Evolutionary conservation across 2,113 vertebrate species (phyloP).

Genomic region (Chionis minor): DNA sequence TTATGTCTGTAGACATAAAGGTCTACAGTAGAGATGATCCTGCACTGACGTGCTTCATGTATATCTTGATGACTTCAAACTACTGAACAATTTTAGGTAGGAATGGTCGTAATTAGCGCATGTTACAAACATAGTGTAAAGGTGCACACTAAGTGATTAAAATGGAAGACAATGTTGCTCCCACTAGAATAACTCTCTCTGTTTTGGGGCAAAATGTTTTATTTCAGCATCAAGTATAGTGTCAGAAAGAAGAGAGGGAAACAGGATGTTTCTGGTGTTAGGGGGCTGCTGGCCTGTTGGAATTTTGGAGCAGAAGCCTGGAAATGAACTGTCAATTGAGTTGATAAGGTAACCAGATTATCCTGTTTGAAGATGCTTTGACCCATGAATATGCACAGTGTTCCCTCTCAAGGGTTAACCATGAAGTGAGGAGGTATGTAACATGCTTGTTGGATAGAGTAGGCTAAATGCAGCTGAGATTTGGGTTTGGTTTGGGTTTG

Average conservation of each 20-base stretch:
- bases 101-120: neutral
- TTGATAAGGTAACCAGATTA: neutral
- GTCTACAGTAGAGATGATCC: neutral
- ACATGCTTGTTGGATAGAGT: neutral
- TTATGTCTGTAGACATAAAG: neutral
- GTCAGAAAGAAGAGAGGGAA: neutral
- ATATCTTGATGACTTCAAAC: neutral
- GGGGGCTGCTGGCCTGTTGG: neutral
- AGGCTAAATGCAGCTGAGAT: neutral
- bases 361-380: neutral
- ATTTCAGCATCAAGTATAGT: neutral
- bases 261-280: neutral
- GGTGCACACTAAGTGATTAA: neutral
- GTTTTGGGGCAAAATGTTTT: neutral
- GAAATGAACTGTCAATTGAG: neutral
- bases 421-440: neutral
- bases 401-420: neutral
- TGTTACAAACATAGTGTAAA: neutral
- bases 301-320: neutral
- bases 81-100: neutral
- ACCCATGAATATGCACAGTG: neutral
- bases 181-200: neutral
- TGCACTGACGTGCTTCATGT: rapidly evolving
- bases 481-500: neutral
- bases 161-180: neutral